phyloP scores from a whole-genome alignment of 2,113 vertebrate genomes.

The Channa argus region DNA sequence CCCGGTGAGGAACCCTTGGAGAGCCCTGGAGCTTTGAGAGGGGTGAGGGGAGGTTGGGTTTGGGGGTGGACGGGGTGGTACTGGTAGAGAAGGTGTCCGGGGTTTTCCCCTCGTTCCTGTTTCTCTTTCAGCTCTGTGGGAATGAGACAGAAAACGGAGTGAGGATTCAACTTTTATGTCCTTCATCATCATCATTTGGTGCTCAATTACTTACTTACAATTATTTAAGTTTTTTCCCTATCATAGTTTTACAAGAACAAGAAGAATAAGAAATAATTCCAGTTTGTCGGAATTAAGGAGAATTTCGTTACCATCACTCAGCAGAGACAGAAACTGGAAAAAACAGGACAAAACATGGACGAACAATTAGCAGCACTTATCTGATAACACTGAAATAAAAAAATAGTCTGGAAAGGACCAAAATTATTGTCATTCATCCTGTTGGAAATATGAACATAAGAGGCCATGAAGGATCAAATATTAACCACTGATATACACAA shows the following conservation, averaged over 20 bases:
- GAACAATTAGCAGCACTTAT: background rate
- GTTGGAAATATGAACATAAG: too few species aligned
- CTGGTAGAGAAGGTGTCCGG: background rate
- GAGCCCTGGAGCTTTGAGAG: slow-evolving; percentile 38
- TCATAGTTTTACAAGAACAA: too few species aligned
- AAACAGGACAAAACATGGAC: background rate
- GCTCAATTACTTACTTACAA: too few species aligned
- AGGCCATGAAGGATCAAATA: too few species aligned
- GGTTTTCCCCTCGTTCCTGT: background rate
- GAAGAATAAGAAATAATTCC: too few species aligned
- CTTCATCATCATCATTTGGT: too few species aligned
- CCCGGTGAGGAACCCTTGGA: slow-evolving; percentile 17
- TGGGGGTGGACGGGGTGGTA: background rate
- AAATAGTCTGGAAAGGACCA: background rate
- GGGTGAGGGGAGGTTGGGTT: slow-evolving; percentile 1
- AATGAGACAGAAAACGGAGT: background rate
- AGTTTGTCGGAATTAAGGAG: too few species aligned
- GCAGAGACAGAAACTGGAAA: background rate
- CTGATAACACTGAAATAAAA: background rate
- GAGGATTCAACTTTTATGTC: too few species aligned
- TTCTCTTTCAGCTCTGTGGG: slow-evolving; percentile 23
- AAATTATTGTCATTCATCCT: too few species aligned
- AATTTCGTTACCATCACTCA: background rate
- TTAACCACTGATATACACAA: too few species aligned
- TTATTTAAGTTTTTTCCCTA: too few species aligned